A percentile compares a stretch with the other conserved stretches of the same genome.
These are phyloP conservation scores for Charaxes varanes DNA, from an alignment of 1,140 invertebrate species.

Conservation along the genomic window DNA sequence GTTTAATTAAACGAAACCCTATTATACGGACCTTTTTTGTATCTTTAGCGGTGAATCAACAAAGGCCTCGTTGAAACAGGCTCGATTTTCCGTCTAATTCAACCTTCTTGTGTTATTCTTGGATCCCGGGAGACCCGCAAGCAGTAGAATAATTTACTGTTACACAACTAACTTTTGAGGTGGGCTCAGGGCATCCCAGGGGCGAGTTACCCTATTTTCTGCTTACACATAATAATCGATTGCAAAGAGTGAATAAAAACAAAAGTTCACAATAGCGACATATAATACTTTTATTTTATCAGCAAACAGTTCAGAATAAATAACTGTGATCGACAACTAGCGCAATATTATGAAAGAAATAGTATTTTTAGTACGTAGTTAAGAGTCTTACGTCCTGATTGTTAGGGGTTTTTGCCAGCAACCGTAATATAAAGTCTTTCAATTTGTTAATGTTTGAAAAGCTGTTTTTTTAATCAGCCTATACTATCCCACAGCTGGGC, in stretches of 20 bases:
- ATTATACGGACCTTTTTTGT: constrained; percentile 7
- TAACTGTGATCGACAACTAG: too few relatives aligned
- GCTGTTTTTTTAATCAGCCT: too few relatives aligned
- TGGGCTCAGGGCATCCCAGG: constrained; percentile 28
- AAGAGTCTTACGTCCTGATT: too few relatives aligned
- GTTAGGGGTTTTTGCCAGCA: too few relatives aligned
- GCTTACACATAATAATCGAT: constrained; percentile 9
- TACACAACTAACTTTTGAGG: constrained; percentile 50
- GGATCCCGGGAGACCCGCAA: constrained; percentile 25
- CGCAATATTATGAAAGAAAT: too few relatives aligned
- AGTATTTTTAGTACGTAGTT: too few relatives aligned
- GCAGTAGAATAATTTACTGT: constrained; percentile 56
- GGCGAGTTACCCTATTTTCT: constrained; percentile 29
- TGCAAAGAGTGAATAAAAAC: background rate
- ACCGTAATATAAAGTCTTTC: too few relatives aligned
- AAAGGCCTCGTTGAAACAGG: constrained; percentile 19
- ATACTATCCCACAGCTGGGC: too few relatives aligned
- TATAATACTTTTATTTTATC: too few relatives aligned
- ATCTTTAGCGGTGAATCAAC: constrained; percentile 15
- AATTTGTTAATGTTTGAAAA: too few relatives aligned
- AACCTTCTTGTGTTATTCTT: constrained; percentile 57
- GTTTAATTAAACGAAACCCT: constrained; percentile 7
- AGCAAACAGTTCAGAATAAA: too few relatives aligned
- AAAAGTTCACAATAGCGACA: too few relatives aligned
- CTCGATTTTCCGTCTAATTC: constrained; percentile 35